These are phyloP conservation scores for Prunella himalayana DNA, from an alignment of 2,113 vertebrate genomes.

Conservation along the genomic window DNA sequence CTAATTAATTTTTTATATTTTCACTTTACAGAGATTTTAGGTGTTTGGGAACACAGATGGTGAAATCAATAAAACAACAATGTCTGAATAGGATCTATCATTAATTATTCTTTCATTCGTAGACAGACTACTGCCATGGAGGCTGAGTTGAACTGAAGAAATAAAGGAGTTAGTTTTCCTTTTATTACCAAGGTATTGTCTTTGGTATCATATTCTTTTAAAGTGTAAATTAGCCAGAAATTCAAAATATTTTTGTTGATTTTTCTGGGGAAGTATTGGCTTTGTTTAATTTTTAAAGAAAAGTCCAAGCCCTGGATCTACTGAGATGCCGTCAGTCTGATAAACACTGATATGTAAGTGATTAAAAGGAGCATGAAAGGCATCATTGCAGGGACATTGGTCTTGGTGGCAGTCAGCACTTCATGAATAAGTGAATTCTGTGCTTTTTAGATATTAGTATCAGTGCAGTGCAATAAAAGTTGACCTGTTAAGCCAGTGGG, in stretches of 20 bases:
- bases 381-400: neutral
- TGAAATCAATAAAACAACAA: neutral
- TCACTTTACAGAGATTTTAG: neutral
- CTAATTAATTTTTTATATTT: neutral
- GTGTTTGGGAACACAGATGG: neutral
- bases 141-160: neutral
- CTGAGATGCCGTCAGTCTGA: neutral
- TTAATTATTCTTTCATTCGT: neutral
- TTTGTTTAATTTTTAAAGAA: neutral
- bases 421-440: neutral
- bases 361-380: neutral
- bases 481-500: neutral
- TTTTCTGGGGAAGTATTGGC: neutral
- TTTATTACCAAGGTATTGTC: neutral
- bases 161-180: neutral
- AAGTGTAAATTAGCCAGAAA: neutral
- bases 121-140: neutral
- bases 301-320: neutral
- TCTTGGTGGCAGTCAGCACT: neutral
- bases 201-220: neutral
- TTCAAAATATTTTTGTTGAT: neutral
- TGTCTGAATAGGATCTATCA: neutral
- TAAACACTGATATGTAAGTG: neutral
- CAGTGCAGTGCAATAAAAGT: neutral
- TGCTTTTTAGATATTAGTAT: neutral